Evolutionary conservation across 2,113 vertebrate species (phyloP), one percentile per base, ranked within the genome.

Genomic region (Corythornis madagascariensis): DNA sequence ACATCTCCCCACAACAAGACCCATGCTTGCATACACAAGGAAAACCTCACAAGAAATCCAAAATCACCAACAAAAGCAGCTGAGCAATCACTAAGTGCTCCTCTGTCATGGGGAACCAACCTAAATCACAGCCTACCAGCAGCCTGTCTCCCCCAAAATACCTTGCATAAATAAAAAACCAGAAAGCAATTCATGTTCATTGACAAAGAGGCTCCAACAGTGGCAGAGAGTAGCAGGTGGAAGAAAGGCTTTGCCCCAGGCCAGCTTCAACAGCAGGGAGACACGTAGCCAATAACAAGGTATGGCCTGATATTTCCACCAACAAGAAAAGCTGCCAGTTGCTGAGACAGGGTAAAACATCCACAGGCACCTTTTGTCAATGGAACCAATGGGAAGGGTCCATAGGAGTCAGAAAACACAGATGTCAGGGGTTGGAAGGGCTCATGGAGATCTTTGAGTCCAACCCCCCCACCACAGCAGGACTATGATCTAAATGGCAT

Each of bases 161-260:
- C 59, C 67, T 65, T 56, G 52, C 3, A 57, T 35, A 80, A 87
- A 93, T 84, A 86, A 87, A 96, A 84, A 88, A 29, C 0, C 0
- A 88, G 81, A 50, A 92, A 71, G 65, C 74, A 92, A 88, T n/a
- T 42, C 29, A 2, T 70, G 87, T 50, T 63, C 50, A 26, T 71
- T 9, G 14, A 82, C 26, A 83, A 28, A 67, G 1, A 11, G 73
- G 67, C 89, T 73, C 16, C 22, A 26, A 93, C 61, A 33, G 14
- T 79, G n/a, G 53, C 35, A 81, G 81, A 94, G 60, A 21, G 86
- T 90, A 71, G 64, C 10, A 16, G 70, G 71, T 24, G 29, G 64
- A 94, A 95, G 88, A 96, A 95, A 96, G 90, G 88, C 66, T 96
- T 91, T 75, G 17, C 90, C 92, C 76, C 66, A 88, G 91, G 95